Conservation (phyloP, 2,888 invertebrate species). For the Pyrrhia umbra region DNA sequence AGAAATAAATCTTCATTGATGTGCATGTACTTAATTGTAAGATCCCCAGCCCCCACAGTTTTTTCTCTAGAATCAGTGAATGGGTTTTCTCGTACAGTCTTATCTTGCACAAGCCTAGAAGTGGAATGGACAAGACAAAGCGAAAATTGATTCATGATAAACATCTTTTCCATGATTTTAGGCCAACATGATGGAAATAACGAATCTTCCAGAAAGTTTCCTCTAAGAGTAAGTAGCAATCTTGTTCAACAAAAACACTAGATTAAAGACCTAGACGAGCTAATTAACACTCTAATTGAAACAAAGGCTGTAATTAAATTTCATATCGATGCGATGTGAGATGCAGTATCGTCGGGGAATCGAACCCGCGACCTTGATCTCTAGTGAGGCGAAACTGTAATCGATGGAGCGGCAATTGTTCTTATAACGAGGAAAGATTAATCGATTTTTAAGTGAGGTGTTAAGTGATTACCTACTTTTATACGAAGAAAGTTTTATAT, state of each 20-base stretch:
- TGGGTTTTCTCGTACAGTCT: too few relatives aligned
- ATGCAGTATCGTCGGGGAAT: slow-evolving; percentile 40
- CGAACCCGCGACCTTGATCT: slow-evolving; percentile 60
- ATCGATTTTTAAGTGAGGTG: slow-evolving; percentile 13
- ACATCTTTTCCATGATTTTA: too few relatives aligned
- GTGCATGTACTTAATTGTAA: too few relatives aligned
- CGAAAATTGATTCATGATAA: too few relatives aligned
- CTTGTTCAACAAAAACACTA: not conserved
- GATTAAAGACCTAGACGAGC: not conserved
- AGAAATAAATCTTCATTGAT: too few relatives aligned
- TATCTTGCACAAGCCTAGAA: too few relatives aligned
- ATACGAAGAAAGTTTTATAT: slow-evolving; percentile 19
- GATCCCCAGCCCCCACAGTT: too few relatives aligned
- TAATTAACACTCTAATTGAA: slow-evolving; percentile 30
- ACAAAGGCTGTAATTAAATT: slow-evolving; percentile 44
- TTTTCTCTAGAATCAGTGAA: too few relatives aligned
- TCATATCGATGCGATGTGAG: slow-evolving; percentile 44
- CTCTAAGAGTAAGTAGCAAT: too few relatives aligned
- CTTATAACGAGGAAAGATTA: slow-evolving; percentile 37
- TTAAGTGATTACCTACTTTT: slow-evolving; percentile 12
- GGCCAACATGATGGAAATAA: not conserved
- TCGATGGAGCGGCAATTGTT: slow-evolving; percentile 52
- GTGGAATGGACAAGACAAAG: too few relatives aligned
- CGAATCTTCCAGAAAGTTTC: not conserved
- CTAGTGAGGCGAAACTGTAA: slow-evolving; percentile 38